Base-by-base conservation (phyloP, 2,113 vertebrate species). In the Rostratula benghalensis region DNA sequence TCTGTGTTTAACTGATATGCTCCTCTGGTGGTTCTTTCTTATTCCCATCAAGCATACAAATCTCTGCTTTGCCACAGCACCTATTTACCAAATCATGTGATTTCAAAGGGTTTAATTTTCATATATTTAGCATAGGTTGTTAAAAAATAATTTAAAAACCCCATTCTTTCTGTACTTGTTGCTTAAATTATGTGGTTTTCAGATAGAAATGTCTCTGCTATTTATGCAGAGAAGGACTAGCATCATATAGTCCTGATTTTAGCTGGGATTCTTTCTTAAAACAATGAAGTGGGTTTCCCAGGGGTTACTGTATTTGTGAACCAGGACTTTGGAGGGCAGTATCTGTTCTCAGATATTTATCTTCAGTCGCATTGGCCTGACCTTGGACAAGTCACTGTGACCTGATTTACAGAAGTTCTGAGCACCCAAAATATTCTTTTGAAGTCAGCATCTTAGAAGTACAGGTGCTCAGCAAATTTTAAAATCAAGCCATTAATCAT, bases 401-500 rank as follows among this genome's bases (percentile, higher is more conserved):
- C 46, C 50, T 54, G 35, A 81, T 76, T 80, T 77, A 27, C 7
- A 30, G 19, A 85, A 77, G 18, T 63, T 74, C 54, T 93, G 71
- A 92, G 33, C 30, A 74, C 54, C 59, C 51, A 93, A 70, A 86
- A 53, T 39, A 24, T 64, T 71, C 22, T 83, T 93, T 57, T 41
- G 7, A 63, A 86, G 43, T 88, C 87, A 94, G 68, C 84, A 91
- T 43, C 45, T 80, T 68, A 41, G 60, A 90, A 89, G 88, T 59
- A 33, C 8, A 81, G 45, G 41, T 86, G 33, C 30, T 95, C 63
- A 74, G 84, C 46, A 70, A 43, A 88, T 85, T 71, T 93, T 54
- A 63, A 95, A 88, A 90, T 88, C 45, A 73, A 90, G 50, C 31
- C 67, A 83, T 91, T 90, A 76, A 80, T 90, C 90, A 81, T n/a